A percentile compares a stretch with the other conserved stretches of the same genome.
Conservation (phyloP, 2,888 invertebrate species). For the Andrena praecox region DNA sequence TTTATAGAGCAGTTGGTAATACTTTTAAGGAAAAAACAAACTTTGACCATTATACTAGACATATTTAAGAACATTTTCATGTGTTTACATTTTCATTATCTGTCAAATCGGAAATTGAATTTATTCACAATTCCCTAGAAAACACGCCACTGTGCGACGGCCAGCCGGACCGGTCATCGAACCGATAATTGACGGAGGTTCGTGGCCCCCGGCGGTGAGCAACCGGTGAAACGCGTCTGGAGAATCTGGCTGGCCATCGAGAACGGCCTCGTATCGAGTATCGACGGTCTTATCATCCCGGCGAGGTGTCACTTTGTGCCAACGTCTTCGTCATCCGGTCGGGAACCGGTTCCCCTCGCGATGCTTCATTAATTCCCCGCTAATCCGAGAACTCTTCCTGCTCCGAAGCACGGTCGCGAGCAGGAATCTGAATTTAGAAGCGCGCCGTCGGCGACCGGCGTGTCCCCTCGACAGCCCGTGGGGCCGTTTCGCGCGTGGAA, state of each 20-base stretch:
- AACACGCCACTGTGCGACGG: no score
- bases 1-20: no score
- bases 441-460: background rate
- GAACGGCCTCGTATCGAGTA: slow-evolving; percentile 35
- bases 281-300: slow-evolving; percentile 59
- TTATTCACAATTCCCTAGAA: no score
- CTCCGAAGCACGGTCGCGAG: background rate
- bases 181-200: slow-evolving; percentile 40
- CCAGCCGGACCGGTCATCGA: slow-evolving; percentile 34
- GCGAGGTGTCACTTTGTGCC: slow-evolving; percentile 64
- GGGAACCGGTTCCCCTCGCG: slow-evolving; percentile 63
- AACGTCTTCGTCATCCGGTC: slow-evolving; percentile 62
- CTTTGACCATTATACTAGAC: no score
- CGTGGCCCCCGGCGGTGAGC: slow-evolving; percentile 21
- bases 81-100: no score
- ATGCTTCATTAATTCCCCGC: slow-evolving; percentile 68
- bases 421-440: background rate
- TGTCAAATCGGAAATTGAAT: no score
- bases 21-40: no score
- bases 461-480: background rate
- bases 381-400: slow-evolving; percentile 65
- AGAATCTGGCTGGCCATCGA: slow-evolving; percentile 18
- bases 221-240: slow-evolving; percentile 26
- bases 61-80: no score
- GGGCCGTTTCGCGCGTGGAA: background rate